Base-by-base conservation (phyloP, 2,888 invertebrate species). In the Argyresthia albistria region DNA sequence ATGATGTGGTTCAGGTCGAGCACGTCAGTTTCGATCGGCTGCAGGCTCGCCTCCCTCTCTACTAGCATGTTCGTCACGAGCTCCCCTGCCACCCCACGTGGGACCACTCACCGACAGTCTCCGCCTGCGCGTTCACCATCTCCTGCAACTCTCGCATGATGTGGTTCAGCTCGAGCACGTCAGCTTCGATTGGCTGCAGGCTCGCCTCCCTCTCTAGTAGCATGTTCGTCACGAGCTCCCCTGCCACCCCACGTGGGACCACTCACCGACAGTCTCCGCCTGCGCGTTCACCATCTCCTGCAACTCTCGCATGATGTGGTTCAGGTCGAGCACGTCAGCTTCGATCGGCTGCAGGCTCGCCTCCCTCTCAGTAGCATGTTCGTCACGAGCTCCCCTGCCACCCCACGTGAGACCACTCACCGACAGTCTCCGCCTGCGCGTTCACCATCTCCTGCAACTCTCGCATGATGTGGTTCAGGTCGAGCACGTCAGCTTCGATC, bases 1-100 rank as follows among this genome's bases (percentile, higher is more conserved):
- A 96, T 95, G 57, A 96, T 94, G 73, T 93, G 91, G 74, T 94
- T 94, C 7, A 95, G 93, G 73, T 96, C 95, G 55, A 96, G 75
- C 51, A 96, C 92, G 70, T 95, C 93, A 0, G 91, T 90, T 73
- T 97, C 97, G 50, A 97, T 93, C 70, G 92, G 91, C 62, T 90
- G 90, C 58, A 97, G 92, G 68, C 94, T 91, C 10, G 92, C 91
- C 67, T 96, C 95, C 50, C 94, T 90, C 63, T 97, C 97, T 42
- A 93, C 64, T 53, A 95, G 74, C 88, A 97, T 89, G 57, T 35
- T 36, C n/a, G n/a, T n/a, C n/a, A n/a, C n/a, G n/a, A n/a, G n/a
- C n/a, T n/a, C n/a, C n/a, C n/a, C n/a, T n/a, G n/a, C n/a, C n/a
- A n/a, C n/a, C n/a, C n/a, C n/a, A n/a, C n/a, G n/a, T n/a, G n/a